Percentiles rank a stretch among this genome's conserved stretches.
phyloP scores from a whole-genome alignment of 2,797 vertebrate species.

The Bradypus variegatus region DNA sequence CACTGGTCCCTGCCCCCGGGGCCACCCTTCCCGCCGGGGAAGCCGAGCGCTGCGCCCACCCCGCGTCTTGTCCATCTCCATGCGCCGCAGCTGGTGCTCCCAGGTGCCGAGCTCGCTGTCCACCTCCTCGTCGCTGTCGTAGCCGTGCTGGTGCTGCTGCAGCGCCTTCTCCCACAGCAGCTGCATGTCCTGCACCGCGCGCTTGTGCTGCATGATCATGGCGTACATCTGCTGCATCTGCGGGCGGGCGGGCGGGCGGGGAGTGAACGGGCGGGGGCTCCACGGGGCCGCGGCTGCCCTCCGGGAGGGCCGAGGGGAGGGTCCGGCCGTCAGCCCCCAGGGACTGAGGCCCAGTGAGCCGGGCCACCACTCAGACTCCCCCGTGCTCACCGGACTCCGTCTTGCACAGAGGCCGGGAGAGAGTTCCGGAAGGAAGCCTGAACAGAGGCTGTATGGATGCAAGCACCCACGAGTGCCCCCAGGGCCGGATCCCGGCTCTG shows the following conservation, averaged over 20 bases:
- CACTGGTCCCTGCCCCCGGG: not conserved
- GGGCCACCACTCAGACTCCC: not conserved
- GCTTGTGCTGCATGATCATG: slow-evolving; percentile 98
- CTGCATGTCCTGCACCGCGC: slow-evolving; percentile 97
- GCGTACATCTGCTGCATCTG: slow-evolving; percentile 99
- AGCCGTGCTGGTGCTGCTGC: slow-evolving; percentile 93
- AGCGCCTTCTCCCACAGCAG: slow-evolving; percentile 94
- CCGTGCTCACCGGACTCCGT: not conserved
- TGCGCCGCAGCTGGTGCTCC: slow-evolving; percentile 92
- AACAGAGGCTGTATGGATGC: no score
- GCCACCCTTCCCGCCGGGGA: no score
- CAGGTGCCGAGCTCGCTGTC: slow-evolving; percentile 89
- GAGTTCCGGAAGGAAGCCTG: not conserved
- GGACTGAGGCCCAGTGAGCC: no score
- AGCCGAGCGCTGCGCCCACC: slow-evolving; percentile 73
- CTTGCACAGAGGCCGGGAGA: no score
- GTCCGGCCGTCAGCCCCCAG: no score
- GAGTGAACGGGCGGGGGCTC: not conserved
- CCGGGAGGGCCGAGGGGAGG: not conserved
- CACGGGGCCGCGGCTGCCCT: no score
- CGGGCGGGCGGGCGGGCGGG: accelerated
- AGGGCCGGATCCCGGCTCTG: no score
- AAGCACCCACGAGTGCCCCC: no score
- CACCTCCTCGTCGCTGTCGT: slow-evolving; percentile 97
- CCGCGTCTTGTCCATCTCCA: slow-evolving; percentile 99